A percentile compares a stretch with the other conserved stretches of the same genome.
Conservation (phyloP, 2,888 invertebrate species). For the Lottia gigantea region DNA sequence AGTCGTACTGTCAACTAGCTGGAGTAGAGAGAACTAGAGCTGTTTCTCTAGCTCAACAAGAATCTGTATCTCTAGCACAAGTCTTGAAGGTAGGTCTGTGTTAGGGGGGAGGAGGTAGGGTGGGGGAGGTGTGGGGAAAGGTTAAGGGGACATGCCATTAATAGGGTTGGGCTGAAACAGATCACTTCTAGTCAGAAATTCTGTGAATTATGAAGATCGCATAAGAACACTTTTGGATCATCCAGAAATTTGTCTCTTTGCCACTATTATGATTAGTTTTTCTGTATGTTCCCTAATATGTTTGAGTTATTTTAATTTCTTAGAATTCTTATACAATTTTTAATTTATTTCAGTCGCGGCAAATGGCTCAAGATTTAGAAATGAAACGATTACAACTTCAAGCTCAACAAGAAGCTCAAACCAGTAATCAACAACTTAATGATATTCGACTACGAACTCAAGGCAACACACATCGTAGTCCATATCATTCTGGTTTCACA, state of each 20-base stretch:
- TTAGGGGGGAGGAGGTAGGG: not conserved
- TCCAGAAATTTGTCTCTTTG: not conserved
- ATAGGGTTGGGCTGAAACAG: too few species aligned
- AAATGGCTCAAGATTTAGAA: conserved; percentile 56
- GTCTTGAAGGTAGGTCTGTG: conserved; percentile 59
- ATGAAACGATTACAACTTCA: conserved; percentile 53
- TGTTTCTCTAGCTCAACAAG: conserved; percentile 66
- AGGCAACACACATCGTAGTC: conserved; percentile 18
- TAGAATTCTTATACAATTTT: too few species aligned
- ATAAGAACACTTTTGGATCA: not conserved
- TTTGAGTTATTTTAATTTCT: too few species aligned
- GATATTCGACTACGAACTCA: conserved; percentile 26
- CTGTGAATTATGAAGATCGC: too few species aligned
- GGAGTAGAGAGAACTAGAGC: conserved; percentile 72
- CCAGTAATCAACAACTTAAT: conserved; percentile 53
- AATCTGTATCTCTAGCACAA: conserved; percentile 66
- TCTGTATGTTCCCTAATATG: too few species aligned
- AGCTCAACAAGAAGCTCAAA: conserved; percentile 52
- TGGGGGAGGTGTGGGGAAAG: not conserved
- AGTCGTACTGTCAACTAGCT: conserved; percentile 73
- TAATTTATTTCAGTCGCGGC: conserved; percentile 59
- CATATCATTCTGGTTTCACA: conserved; percentile 14
- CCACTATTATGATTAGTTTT: not conserved
- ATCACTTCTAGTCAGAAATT: too few species aligned
- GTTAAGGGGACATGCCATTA: too few species aligned